phyloP scores from a whole-genome alignment of 2,888 invertebrate genomes.

The Apotomis betuletana region DNA sequence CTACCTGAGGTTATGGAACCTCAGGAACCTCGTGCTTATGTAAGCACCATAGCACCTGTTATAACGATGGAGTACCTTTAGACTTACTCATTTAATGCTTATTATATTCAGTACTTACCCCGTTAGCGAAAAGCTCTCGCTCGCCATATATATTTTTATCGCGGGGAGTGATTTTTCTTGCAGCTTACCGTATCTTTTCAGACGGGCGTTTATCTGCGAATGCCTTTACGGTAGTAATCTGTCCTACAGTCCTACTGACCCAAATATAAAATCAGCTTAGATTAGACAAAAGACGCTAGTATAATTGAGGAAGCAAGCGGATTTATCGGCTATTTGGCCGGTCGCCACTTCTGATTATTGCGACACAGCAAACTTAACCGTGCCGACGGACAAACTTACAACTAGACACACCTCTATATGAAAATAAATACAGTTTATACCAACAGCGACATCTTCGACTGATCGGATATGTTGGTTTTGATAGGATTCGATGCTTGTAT shows the following conservation, averaged over 20 bases:
- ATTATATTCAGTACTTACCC: no score
- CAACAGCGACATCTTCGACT: background rate
- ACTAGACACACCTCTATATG: background rate
- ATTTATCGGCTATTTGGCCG: constrained; percentile 51
- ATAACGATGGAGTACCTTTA: no score
- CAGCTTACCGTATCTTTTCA: background rate
- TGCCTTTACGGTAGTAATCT: constrained; percentile 12
- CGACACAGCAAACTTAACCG: constrained; percentile 34
- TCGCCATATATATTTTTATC: no score
- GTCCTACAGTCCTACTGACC: constrained; percentile 53
- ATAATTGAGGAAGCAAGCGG: constrained; percentile 53
- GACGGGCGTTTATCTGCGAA: background rate
- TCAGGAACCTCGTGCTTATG: no score
- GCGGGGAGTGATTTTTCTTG: background rate
- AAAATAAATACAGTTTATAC: background rate
- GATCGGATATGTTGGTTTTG: constrained; percentile 14
- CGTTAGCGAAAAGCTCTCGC: no score
- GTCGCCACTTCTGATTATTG: constrained; percentile 40
- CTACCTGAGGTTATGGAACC: no score
- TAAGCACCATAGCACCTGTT: no score
- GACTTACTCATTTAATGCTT: no score
- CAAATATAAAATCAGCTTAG: constrained; percentile 50
- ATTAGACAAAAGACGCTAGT: constrained; percentile 45
- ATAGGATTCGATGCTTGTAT: constrained; percentile 39
- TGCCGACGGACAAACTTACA: constrained; percentile 4